phyloP scores from a whole-genome alignment of 2,888 invertebrate species.

The Falcaria lacertinaria region DNA sequence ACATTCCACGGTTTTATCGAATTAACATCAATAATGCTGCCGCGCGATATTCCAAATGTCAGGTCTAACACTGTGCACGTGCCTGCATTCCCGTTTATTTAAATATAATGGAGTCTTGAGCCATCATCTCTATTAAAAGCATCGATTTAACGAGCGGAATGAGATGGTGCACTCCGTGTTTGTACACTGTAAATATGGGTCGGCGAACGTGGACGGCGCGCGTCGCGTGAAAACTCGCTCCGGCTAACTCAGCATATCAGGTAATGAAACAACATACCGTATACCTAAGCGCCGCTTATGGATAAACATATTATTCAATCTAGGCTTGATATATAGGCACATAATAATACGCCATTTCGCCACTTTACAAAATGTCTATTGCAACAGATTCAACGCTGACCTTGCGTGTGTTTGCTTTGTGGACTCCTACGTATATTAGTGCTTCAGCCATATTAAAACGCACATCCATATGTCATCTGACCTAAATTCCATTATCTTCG shows the following conservation, averaged over 20 bases:
- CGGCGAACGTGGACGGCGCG: conserved; percentile 39
- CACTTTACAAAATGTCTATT: conserved; percentile 5
- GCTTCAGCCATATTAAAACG: conserved; percentile 9
- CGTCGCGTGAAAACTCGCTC: conserved; percentile 37
- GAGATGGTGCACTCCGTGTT: conserved; percentile 45
- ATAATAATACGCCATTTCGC: conserved; percentile 13
- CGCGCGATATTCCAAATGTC: conserved; percentile 37
- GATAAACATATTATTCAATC: conserved; percentile 25
- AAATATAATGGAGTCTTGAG: conserved; percentile 57
- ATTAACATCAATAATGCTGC: conserved; percentile 18
- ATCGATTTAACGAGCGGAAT: conserved; percentile 68
- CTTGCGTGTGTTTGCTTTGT: conserved; percentile 17
- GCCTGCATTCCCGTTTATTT: conserved; percentile 45
- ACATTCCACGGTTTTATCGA: conserved; percentile 21
- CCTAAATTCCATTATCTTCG: conserved; percentile 16
- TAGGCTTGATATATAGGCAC: conserved; percentile 21
- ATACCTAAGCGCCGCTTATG: conserved; percentile 31
- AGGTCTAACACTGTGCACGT: conserved; percentile 51
- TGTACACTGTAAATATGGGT: conserved; percentile 52
- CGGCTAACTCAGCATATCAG: conserved; percentile 20
- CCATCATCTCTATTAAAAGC: conserved; percentile 71
- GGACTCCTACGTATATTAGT: conserved; percentile 16
- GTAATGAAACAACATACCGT: conserved; percentile 47
- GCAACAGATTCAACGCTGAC: conserved; percentile 16
- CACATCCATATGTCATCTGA: conserved; percentile 12